Evolutionary conservation across 2,888 invertebrate genomes (phyloP).

Genomic region (Eretmocerus hayati): DNA sequence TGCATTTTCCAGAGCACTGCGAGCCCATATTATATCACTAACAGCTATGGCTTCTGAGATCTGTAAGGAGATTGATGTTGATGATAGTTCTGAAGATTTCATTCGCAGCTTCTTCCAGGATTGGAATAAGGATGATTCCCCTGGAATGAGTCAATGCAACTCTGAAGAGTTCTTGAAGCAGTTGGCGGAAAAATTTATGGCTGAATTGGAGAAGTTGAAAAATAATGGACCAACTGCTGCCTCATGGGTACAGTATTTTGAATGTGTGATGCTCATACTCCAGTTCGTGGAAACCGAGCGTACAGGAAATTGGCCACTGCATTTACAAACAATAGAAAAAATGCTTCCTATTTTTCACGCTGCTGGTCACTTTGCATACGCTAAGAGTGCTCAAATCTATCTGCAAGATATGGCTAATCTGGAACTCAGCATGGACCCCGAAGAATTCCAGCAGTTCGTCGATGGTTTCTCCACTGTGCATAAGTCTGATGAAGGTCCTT

Average conservation of each 20-base stretch:
- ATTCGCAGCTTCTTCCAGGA: too few species aligned
- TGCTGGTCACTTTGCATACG: slow-evolving; percentile 32
- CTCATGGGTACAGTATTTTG: slow-evolving; percentile 1
- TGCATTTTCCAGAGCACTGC: too few species aligned
- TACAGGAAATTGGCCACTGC: slow-evolving; percentile 1
- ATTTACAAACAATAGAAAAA: slow-evolving; percentile 9
- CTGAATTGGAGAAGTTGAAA: too few species aligned
- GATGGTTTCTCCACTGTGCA: slow-evolving; percentile 23
- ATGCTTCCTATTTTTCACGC: slow-evolving; percentile 31
- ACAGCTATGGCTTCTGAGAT: too few species aligned
- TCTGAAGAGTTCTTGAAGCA: too few species aligned
- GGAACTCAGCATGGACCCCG: slow-evolving; percentile 14
- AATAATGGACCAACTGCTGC: too few species aligned
- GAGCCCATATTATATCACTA: slow-evolving; percentile 3
- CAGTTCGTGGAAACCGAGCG: slow-evolving; percentile 2
- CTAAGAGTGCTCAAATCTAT: slow-evolving; percentile 31
- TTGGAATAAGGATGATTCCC: too few species aligned
- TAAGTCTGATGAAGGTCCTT: slow-evolving; percentile 23
- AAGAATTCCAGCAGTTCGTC: slow-evolving; percentile 19
- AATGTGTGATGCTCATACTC: neutral
- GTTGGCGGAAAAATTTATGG: too few species aligned
- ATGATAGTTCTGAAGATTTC: too few species aligned
- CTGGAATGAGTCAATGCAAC: too few species aligned
- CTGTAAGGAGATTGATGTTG: too few species aligned
- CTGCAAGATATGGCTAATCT: slow-evolving; percentile 30